Percentiles rank a stretch among this genome's conserved stretches.
phyloP scores from a whole-genome alignment of 2,888 invertebrate species.

The Deilephila elpenor region DNA sequence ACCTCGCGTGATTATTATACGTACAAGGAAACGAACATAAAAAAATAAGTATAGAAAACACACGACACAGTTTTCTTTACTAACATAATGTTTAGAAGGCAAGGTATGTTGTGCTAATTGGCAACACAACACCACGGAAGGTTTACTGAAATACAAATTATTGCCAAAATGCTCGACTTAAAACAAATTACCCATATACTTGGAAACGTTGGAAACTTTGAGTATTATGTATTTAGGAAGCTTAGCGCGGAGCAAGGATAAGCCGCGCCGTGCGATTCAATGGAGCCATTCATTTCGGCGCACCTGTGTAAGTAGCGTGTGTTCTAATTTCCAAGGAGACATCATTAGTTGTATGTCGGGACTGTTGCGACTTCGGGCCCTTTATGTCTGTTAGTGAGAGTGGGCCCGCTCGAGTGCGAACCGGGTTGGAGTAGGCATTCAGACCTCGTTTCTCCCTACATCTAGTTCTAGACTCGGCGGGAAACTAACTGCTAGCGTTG shows the following conservation, averaged over 20 bases:
- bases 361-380: constrained; percentile 3
- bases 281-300: constrained; percentile 15
- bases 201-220: background rate
- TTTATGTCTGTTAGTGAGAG: constrained; percentile 33
- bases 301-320: constrained; percentile 33
- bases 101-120: background rate
- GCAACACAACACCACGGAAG: background rate
- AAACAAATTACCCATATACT: background rate
- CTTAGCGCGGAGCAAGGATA: constrained; percentile 24
- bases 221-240: background rate
- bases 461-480: constrained; percentile 31
- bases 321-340: constrained; percentile 39
- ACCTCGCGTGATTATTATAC: constrained; percentile 27
- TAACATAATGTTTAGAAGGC: background rate
- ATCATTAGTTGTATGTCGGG: constrained; percentile 38
- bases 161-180: background rate
- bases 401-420: constrained; percentile 36
- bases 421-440: constrained; percentile 37
- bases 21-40: constrained; percentile 1
- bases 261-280: constrained; percentile 16
- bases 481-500: background rate
- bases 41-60: constrained; percentile 2
- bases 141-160: background rate
- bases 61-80: background rate
- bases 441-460: constrained; percentile 36